phyloP scores from a whole-genome alignment of 2,797 vertebrate species.

The Triplophysa bombifrons region DNA sequence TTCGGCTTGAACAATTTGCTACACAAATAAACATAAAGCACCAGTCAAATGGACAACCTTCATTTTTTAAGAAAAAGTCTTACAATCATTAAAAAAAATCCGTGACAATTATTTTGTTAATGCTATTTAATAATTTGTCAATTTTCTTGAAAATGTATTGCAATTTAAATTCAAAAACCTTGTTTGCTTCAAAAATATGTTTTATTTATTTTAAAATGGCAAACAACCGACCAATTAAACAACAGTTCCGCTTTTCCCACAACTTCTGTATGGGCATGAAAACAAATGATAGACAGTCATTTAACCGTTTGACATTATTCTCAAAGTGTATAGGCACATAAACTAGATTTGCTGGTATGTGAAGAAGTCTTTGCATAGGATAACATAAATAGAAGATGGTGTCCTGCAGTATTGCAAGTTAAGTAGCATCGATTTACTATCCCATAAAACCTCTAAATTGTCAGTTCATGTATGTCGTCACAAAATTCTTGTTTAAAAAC shows the following conservation, averaged over 20 bases:
- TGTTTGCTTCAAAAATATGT: constrained; percentile 68
- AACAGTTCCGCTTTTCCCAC: constrained; percentile 46
- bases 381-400: neutral
- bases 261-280: constrained; percentile 43
- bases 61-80: too few relatives aligned
- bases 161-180: neutral
- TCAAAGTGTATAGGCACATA: constrained; percentile 68
- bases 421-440: constrained; percentile 20
- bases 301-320: constrained; percentile 57
- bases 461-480: neutral
- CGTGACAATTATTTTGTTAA: too few relatives aligned
- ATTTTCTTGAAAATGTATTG: too few relatives aligned
- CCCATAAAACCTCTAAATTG: neutral
- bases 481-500: neutral
- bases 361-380: neutral
- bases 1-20: neutral
- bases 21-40: too few relatives aligned
- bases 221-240: constrained; percentile 69
- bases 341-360: constrained; percentile 37
- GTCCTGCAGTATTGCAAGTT: neutral
- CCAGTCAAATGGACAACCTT: too few relatives aligned
- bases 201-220: constrained; percentile 70
- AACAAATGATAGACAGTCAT: constrained; percentile 32
- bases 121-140: too few relatives aligned
- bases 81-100: too few relatives aligned